Conservation (phyloP, 2,797 vertebrate species). For the Knipowitschia caucasica region DNA sequence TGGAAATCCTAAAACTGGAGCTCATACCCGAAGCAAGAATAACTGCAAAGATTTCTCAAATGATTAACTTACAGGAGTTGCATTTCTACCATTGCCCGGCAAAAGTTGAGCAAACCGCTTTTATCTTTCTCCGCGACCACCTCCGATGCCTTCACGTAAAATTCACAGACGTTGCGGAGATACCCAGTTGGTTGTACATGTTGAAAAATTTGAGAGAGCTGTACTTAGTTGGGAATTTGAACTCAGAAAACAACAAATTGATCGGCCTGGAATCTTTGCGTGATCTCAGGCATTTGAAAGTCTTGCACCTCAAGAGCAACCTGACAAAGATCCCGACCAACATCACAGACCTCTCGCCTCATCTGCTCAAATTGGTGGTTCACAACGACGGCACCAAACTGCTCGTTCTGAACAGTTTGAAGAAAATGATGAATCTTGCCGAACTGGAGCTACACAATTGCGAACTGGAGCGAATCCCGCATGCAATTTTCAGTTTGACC, state of each 20-base stretch:
- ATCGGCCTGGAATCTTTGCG: constrained; percentile 95
- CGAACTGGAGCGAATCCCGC: constrained; percentile 95
- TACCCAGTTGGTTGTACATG: constrained; percentile 95
- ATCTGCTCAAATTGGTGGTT: constrained; percentile 91
- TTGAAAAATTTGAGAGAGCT: constrained; percentile 92
- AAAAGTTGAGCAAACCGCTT: constrained; percentile 96
- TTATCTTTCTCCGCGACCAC: constrained; percentile 96
- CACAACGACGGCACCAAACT: constrained; percentile 98
- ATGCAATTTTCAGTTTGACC: constrained; percentile 95
- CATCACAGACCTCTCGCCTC: constrained; percentile 94
- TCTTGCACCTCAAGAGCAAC: constrained; percentile 95
- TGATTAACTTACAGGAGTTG: constrained; percentile 94
- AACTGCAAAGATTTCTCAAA: constrained; percentile 95
- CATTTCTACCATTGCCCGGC: constrained; percentile 97
- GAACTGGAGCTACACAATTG: constrained; percentile 96
- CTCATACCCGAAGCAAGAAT: constrained; percentile 95
- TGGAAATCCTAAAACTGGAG: constrained; percentile 94
- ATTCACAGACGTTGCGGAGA: constrained; percentile 97
- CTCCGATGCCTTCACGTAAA: constrained; percentile 97
- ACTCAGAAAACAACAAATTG: constrained; percentile 99
- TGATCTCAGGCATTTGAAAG: constrained; percentile 92
- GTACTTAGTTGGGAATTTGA: constrained; percentile 93
- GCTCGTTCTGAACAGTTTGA: constrained; percentile 94
- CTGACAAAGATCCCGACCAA: constrained; percentile 98
- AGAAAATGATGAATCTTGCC: constrained; percentile 96